Evolutionary conservation across 2,888 invertebrate species (phyloP).

Genomic region (Meteorus colon): DNA sequence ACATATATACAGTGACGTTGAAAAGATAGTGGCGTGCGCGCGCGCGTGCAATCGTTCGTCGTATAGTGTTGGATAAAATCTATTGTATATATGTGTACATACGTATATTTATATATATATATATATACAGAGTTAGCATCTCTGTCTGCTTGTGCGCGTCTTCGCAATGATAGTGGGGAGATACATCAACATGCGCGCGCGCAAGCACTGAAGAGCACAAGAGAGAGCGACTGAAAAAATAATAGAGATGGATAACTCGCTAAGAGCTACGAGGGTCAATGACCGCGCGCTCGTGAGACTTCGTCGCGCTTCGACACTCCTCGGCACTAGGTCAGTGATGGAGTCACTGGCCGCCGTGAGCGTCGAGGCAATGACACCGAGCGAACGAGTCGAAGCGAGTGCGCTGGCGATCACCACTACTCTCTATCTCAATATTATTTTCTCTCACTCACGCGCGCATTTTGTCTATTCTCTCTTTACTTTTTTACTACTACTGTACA

Average conservation of each 20-base stretch:
- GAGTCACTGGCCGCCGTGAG: conserved; percentile 74
- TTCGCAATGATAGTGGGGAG: conserved; percentile 15
- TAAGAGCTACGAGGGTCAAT: conserved; percentile 62
- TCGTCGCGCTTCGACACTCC: conserved; percentile 60
- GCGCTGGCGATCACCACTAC: conserved; percentile 35
- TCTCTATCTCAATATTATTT: conserved; percentile 37
- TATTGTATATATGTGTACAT: not conserved
- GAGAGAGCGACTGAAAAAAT: conserved; percentile 8
- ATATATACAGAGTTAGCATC: conserved; percentile 5
- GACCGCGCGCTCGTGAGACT: conserved; percentile 61
- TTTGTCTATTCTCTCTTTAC: conserved; percentile 43
- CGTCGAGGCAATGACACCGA: conserved; percentile 74
- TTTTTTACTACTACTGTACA: conserved; percentile 17
- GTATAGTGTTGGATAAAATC: conserved; percentile 4
- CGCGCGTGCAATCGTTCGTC: conserved; percentile 14
- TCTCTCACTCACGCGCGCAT: conserved; percentile 37
- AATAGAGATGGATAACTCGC: conserved; percentile 31
- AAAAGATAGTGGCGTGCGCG: conserved; percentile 6
- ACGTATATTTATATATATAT: not conserved
- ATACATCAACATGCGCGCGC: conserved; percentile 10
- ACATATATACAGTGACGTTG: conserved; percentile 11
- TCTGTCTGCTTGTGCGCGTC: conserved; percentile 2
- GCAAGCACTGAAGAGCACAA: conserved; percentile 11
- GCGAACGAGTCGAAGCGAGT: conserved; percentile 57
- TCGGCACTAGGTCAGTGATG: conserved; percentile 74